A percentile compares a stretch with the other conserved stretches of the same genome.
Evolutionary conservation across 92 coral and sea anemone species (phyloP).

Genomic region (Phenganax stokvisi): DNA sequence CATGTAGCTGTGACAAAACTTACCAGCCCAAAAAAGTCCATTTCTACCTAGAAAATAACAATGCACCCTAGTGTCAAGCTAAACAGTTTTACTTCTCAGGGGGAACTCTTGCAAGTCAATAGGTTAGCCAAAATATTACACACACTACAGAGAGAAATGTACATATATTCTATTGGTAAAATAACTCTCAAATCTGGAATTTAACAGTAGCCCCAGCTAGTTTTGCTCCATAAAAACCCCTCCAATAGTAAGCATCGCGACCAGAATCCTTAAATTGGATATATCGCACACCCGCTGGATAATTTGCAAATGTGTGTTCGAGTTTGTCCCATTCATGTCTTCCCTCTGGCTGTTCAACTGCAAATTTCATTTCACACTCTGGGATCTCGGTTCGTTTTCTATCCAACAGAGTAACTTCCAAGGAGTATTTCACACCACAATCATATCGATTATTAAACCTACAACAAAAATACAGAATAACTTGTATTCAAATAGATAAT

Average conservation of each 20-base stretch:
- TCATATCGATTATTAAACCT: slow-evolving; percentile 31
- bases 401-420: slow-evolving; percentile 27
- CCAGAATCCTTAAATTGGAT: slow-evolving; percentile 33
- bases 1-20: too few species aligned
- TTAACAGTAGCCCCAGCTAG: slow-evolving; percentile 33
- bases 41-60: too few species aligned
- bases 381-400: slow-evolving; percentile 7
- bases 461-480: not conserved
- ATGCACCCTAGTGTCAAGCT: too few species aligned
- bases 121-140: too few species aligned
- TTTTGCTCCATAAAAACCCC: slow-evolving; percentile 30
- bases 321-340: slow-evolving; percentile 28
- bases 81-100: too few species aligned
- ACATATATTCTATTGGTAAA: not conserved
- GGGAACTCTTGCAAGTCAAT: too few species aligned
- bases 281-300: slow-evolving; percentile 30
- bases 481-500: not conserved
- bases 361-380: slow-evolving; percentile 20
- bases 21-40: too few species aligned
- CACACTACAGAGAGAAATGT: not conserved
- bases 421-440: slow-evolving; percentile 25
- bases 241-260: slow-evolving; percentile 9
- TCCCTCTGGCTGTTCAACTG: slow-evolving; percentile 4
- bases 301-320: slow-evolving; percentile 19
- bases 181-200: slow-evolving; percentile 8